Evolutionary conservation across 2,888 invertebrate genomes (phyloP).

Genomic region (Drosophila tanythrix): DNA sequence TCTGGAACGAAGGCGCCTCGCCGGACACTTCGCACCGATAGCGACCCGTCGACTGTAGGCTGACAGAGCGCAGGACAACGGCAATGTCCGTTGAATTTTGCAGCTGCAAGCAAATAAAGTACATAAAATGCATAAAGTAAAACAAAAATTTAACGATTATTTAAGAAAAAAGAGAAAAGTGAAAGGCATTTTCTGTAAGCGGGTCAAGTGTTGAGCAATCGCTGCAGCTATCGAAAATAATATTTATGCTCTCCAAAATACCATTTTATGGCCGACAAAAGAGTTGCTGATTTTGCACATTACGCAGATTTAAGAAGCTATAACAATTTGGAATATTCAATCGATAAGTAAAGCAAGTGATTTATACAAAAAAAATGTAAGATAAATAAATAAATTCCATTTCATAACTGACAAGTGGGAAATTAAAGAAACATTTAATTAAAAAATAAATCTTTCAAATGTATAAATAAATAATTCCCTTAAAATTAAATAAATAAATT

Average conservation of each 20-base stretch:
- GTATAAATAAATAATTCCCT: no score
- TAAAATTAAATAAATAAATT: no score
- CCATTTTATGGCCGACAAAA: neutral
- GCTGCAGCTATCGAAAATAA: conserved; percentile 2
- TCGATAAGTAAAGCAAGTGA: neutral
- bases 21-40: conserved; percentile 92
- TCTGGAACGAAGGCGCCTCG: conserved; percentile 91
- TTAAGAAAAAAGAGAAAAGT: conserved; percentile 28
- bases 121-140: neutral
- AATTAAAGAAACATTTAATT: neutral
- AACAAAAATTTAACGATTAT: conserved; percentile 13
- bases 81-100: conserved; percentile 88
- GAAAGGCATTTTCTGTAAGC: conserved; percentile 31
- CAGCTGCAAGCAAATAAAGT: conserved; percentile 85
- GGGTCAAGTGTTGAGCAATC: conserved; percentile 6
- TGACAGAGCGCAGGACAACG: conserved; percentile 89
- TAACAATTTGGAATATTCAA: neutral
- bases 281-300: neutral
- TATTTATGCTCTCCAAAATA: conserved; percentile 12
- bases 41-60: conserved; percentile 89
- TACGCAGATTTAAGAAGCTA: neutral
- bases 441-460: no score
- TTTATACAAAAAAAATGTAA: neutral
- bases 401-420: neutral
- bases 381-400: neutral